Evolutionary conservation across 2,797 vertebrate genomes (phyloP), one percentile per base, ranked within the genome.

Genomic region (Xenentodon cancila): DNA sequence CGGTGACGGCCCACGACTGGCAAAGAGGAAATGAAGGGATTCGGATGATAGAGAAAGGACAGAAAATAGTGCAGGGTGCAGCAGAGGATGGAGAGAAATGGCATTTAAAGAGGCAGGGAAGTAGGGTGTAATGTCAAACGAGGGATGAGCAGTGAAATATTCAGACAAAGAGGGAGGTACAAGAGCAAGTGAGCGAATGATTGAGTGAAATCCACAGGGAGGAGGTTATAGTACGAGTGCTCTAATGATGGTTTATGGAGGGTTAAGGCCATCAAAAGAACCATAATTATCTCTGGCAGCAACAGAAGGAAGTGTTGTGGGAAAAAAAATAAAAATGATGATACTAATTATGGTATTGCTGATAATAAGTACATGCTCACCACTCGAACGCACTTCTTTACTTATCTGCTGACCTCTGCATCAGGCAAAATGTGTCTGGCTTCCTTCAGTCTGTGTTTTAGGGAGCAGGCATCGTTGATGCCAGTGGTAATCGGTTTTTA

Each of bases 201-300:
- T 7, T 12, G 55, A 52, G 53, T 22, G 45, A 25, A 75, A 68
- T 57, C 22, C 53, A 58, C 71, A 52, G 60, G 58, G 53, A 65
- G 46, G 49, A 60, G 65, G 46, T 19, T 7, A 37, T 13, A 18
- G 46, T 37, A 25, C 5, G 15, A 75, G 76, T 65, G 73, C 62
- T 61, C 54, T 84, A 86, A 87, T 90, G 85, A 85, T 53, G 34
- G 72, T 64, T 78, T 64, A 52, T 60, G 45, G 59, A 78, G 77
- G 79, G 71, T 82, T 86, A 79, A 81, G 62, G 68, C 68, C 77
- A 79, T 82, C 85, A 79, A 20, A 80, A 79, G 72, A 53, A 77
- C 64, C 61, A 57, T 91, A 88, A 92, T 93, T 92, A 91, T 66
- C 64, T 61, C 72, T 62, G 54, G 53, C 40, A 77, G 68, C 65